Evolutionary conservation across 2,888 invertebrate species (phyloP).

Genomic region (Willowsia nigromaculata): DNA sequence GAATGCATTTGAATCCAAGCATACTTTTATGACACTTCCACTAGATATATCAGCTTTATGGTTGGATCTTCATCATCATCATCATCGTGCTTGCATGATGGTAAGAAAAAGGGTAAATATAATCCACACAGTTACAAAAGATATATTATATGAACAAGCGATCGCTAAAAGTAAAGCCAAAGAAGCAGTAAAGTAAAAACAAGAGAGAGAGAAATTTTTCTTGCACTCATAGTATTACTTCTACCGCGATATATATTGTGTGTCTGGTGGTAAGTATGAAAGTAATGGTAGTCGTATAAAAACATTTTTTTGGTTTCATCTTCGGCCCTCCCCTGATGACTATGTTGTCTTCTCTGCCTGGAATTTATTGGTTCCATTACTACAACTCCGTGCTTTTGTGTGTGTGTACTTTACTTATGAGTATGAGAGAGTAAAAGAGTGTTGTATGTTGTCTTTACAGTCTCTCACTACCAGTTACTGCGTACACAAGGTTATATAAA

Average conservation of each 20-base stretch:
- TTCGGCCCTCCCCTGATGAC: constrained; percentile 74
- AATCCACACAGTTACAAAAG: constrained; percentile 24
- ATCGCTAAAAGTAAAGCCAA: constrained; percentile 29
- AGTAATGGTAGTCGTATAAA: constrained; percentile 54
- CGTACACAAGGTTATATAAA: background rate
- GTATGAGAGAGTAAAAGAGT: background rate
- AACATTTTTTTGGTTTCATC: constrained; percentile 71
- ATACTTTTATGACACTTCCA: constrained; percentile 71
- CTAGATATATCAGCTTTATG: constrained; percentile 71
- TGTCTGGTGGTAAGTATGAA: constrained; percentile 56
- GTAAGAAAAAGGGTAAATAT: constrained; percentile 29
- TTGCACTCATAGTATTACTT: constrained; percentile 11
- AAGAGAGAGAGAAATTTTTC: constrained; percentile 5
- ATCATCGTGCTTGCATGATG: constrained; percentile 28
- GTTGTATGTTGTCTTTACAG: constrained; percentile 66
- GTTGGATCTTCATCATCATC: constrained; percentile 42
- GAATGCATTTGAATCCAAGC: constrained; percentile 62
- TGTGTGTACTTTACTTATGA: constrained; percentile 29
- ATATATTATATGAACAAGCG: background rate
- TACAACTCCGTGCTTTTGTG: constrained; percentile 37
- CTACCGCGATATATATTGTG: constrained; percentile 4
- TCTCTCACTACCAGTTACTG: constrained; percentile 29
- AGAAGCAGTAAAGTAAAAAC: constrained; percentile 19
- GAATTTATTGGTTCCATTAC: constrained; percentile 77
- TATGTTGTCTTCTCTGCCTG: constrained; percentile 75